phyloP scores from a whole-genome alignment of 2,888 invertebrate genomes.

The Auanema freiburgensis region DNA sequence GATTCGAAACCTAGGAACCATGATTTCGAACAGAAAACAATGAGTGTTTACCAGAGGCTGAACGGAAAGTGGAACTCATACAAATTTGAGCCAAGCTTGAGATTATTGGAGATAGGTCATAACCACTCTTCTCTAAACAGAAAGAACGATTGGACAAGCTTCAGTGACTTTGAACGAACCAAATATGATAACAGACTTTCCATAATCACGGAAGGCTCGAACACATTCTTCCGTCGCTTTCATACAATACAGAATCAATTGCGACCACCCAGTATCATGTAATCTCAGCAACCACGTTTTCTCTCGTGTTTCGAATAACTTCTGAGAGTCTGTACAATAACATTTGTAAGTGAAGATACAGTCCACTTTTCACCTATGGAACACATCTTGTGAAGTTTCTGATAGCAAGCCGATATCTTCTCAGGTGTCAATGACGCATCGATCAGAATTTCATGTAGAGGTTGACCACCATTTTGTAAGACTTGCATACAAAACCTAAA shows the following conservation, averaged over 20 bases:
- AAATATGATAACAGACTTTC: slow-evolving; percentile 30
- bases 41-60: slow-evolving; percentile 20
- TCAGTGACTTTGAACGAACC: not conserved
- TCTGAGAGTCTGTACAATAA: slow-evolving; percentile 51
- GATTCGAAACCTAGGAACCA: slow-evolving; percentile 10
- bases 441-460: slow-evolving; percentile 7
- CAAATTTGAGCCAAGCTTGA: slow-evolving; percentile 84
- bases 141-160: not conserved
- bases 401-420: slow-evolving; percentile 8
- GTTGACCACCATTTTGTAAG: too few species aligned
- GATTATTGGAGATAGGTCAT: slow-evolving; percentile 81
- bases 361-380: slow-evolving; percentile 13
- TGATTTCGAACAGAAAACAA: slow-evolving; percentile 15
- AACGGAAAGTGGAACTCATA: slow-evolving; percentile 71
- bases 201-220: slow-evolving; percentile 31
- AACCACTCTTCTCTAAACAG: slow-evolving; percentile 71
- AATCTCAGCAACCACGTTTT: slow-evolving; percentile 68
- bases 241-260: slow-evolving; percentile 70
- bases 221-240: slow-evolving; percentile 25
- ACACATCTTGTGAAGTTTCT: slow-evolving; percentile 23
- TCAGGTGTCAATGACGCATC: slow-evolving; percentile 10
- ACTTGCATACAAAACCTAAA: not conserved
- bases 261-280: slow-evolving; percentile 78
- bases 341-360: not conserved
- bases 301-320: slow-evolving; percentile 64